Percentiles rank a stretch among this genome's conserved stretches.
These are phyloP conservation scores for Trisateles emortualis DNA, from an alignment of 2,888 invertebrate genomes.

Conservation along the genomic window DNA sequence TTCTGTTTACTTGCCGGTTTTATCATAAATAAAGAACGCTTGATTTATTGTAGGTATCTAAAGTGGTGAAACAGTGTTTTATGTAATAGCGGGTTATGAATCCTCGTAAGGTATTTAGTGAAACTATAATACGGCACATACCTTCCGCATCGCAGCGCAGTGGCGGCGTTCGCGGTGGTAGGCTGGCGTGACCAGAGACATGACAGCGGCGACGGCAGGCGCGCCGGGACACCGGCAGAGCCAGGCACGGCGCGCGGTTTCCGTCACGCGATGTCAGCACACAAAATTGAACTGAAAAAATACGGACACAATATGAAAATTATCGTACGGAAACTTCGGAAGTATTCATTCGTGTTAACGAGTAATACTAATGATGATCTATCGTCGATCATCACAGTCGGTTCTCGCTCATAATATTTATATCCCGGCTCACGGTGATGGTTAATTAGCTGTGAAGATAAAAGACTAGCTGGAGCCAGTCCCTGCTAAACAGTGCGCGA, in stretches of 20 bases:
- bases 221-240: slow-evolving; percentile 64
- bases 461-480: slow-evolving; percentile 49
- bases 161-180: slow-evolving; percentile 28
- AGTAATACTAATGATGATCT: neutral
- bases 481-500: slow-evolving; percentile 52
- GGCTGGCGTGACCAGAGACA: slow-evolving; percentile 77
- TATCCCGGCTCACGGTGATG: slow-evolving; percentile 37
- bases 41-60: neutral
- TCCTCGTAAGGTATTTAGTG: slow-evolving; percentile 14
- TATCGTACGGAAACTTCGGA: slow-evolving; percentile 27
- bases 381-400: slow-evolving; percentile 6
- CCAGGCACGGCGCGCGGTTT: slow-evolving; percentile 70
- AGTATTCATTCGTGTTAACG: slow-evolving; percentile 21
- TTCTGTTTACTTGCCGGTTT: slow-evolving; percentile 9
- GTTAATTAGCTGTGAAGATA: slow-evolving; percentile 57
- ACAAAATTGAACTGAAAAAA: slow-evolving; percentile 63
- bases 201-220: slow-evolving; percentile 69
- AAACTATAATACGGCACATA: slow-evolving; percentile 26
- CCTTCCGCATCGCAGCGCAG: slow-evolving; percentile 45
- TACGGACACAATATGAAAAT: slow-evolving; percentile 50
- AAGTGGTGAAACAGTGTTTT: neutral
- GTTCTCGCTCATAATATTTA: slow-evolving; percentile 19
- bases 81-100: slow-evolving; percentile 11
- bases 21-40: neutral
- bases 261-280: slow-evolving; percentile 75